Conservation (phyloP, 2,888 invertebrate genomes). For the Cephus nigrinus region DNA sequence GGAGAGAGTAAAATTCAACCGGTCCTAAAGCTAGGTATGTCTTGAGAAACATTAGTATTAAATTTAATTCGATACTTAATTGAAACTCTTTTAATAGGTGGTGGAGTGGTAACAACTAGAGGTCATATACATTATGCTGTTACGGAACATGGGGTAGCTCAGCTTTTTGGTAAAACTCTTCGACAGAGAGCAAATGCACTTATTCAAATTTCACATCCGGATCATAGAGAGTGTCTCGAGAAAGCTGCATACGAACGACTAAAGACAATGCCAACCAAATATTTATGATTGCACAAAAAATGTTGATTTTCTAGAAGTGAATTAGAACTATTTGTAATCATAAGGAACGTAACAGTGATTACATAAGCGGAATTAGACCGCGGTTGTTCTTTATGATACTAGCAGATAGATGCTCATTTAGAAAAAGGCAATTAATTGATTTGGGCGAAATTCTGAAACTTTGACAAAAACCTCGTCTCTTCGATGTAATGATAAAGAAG, state of each 20-base stretch:
- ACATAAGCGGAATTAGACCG: not conserved
- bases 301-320: not conserved
- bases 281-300: slow-evolving; percentile 30
- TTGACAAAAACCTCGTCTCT: not conserved
- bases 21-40: slow-evolving; percentile 79
- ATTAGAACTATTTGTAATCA: not conserved
- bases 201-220: slow-evolving; percentile 90
- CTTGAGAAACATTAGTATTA: not conserved
- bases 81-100: slow-evolving; percentile 70
- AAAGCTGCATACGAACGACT: slow-evolving; percentile 88
- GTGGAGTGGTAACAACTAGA: slow-evolving; percentile 92
- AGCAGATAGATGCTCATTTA: not conserved
- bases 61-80: slow-evolving; percentile 3
- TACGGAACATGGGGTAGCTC: slow-evolving; percentile 91
- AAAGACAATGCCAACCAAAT: slow-evolving; percentile 76
- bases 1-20: slow-evolving; percentile 89
- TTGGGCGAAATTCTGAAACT: not conserved
- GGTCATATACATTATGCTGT: slow-evolving; percentile 95
- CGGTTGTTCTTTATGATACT: not conserved
- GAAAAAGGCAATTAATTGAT: not conserved
- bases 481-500: not conserved
- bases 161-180: slow-evolving; percentile 88
- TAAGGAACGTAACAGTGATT: not conserved
- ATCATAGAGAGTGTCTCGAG: slow-evolving; percentile 85
- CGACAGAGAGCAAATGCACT: slow-evolving; percentile 91